Conservation (phyloP, 2,797 vertebrate species). For the Gephyroberyx darwinii region DNA sequence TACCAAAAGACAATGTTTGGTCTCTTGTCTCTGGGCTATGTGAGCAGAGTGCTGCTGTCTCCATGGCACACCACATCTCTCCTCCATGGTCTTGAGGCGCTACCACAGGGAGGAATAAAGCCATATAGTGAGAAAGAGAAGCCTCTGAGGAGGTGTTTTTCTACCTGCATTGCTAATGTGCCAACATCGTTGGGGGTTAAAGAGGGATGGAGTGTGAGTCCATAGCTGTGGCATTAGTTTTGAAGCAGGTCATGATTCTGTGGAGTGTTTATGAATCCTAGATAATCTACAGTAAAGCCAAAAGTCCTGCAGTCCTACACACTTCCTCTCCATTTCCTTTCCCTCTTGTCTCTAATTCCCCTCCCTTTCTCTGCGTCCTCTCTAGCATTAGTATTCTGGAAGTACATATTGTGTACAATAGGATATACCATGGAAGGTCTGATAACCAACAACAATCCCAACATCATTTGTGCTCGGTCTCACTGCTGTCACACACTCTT, state of each 20-base stretch:
- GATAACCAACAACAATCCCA: slow-evolving; percentile 65
- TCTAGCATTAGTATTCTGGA: slow-evolving; percentile 46
- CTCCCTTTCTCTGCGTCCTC: slow-evolving; percentile 24
- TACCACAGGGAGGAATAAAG: background rate
- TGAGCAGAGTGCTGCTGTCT: background rate
- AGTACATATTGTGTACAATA: slow-evolving; percentile 46
- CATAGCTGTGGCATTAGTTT: slow-evolving; percentile 1
- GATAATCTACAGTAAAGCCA: slow-evolving; percentile 16
- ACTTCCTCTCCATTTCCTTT: slow-evolving; percentile 11
- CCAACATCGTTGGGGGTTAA: background rate
- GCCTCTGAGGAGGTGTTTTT: background rate
- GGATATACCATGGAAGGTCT: slow-evolving; percentile 44
- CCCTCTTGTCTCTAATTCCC: slow-evolving; percentile 1
- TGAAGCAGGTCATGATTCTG: slow-evolving; percentile 7
- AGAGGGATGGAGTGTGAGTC: background rate
- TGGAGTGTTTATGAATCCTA: background rate
- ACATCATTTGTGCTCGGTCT: slow-evolving; percentile 56
- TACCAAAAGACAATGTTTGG: background rate
- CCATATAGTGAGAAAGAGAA: background rate
- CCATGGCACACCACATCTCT: slow-evolving; percentile 4
- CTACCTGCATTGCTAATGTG: background rate
- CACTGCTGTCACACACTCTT: slow-evolving; percentile 61
- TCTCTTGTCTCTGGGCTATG: background rate
- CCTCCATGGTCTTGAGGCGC: background rate
- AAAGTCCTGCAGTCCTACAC: background rate